phyloP scores from a whole-genome alignment of 2,797 vertebrate genomes.

The Podargus strigoides region DNA sequence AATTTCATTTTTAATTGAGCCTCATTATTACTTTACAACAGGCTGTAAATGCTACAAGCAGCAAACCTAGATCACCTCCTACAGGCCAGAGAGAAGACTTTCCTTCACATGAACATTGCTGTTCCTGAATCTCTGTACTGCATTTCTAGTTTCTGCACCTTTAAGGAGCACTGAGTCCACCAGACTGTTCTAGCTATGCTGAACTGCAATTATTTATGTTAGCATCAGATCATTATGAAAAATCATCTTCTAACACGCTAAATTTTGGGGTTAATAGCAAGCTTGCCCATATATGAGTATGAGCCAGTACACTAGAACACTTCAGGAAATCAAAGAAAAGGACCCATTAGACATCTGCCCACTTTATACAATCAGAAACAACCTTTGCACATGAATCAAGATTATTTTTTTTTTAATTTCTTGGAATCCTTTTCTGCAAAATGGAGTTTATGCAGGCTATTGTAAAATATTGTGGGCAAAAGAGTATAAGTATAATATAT shows the following conservation, averaged over 20 bases:
- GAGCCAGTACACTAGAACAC: neutral
- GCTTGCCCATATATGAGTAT: neutral
- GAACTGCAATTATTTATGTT: neutral
- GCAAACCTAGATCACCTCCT: conserved; percentile 38
- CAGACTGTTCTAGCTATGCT: neutral
- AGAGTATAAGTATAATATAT: neutral
- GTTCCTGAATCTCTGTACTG: neutral
- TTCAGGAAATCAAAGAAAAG: neutral
- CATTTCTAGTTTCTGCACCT: neutral
- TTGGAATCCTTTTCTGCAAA: neutral
- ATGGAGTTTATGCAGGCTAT: neutral
- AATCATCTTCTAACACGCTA: neutral
- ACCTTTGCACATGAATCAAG: neutral
- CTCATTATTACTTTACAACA: conserved; percentile 27
- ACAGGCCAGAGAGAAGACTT: neutral
- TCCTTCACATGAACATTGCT: neutral
- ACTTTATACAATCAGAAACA: neutral
- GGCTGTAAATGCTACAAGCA: neutral
- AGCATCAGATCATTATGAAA: neutral
- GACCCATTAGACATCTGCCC: neutral
- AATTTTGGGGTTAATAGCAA: neutral
- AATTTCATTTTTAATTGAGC: conserved; percentile 16
- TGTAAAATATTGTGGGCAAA: neutral
- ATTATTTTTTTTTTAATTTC: neutral
- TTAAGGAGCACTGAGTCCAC: neutral